Evolutionary conservation across 2,797 vertebrate species (phyloP).

Genomic region (Coregonus suidteri): DNA sequence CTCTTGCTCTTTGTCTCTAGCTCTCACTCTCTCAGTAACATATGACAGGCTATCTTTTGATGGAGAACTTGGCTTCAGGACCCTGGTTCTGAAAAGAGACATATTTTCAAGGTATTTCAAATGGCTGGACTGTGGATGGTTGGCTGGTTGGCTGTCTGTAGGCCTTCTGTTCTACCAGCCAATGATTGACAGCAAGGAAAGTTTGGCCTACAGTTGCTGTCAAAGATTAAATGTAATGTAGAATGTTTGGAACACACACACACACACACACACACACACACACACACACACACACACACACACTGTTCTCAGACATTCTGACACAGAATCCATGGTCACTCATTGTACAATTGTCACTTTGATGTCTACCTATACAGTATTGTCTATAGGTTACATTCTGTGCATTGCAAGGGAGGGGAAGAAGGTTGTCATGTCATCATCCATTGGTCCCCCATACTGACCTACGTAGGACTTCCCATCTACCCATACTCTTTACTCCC

Average conservation of each 20-base stretch:
- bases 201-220: neutral
- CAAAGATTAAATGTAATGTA: neutral
- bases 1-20: neutral
- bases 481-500: conserved; percentile 42
- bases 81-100: conserved; percentile 17
- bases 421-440: conserved; percentile 15
- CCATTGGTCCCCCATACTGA: conserved; percentile 19
- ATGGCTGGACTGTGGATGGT: no score
- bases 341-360: neutral
- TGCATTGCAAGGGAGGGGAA: neutral
- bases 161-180: neutral
- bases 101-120: neutral
- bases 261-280: neutral
- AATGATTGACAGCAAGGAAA: neutral
- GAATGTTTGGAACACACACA: neutral
- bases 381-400: neutral
- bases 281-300: no score
- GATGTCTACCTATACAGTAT: neutral
- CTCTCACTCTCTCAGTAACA: no score
- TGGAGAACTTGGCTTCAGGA: conserved; percentile 25
- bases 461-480: conserved; percentile 19
- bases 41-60: neutral
- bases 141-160: no score
- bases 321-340: neutral
- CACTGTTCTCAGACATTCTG: no score